Evolutionary conservation across 2,113 vertebrate genomes (phyloP).

Genomic region (Vombatus ursinus): DNA sequence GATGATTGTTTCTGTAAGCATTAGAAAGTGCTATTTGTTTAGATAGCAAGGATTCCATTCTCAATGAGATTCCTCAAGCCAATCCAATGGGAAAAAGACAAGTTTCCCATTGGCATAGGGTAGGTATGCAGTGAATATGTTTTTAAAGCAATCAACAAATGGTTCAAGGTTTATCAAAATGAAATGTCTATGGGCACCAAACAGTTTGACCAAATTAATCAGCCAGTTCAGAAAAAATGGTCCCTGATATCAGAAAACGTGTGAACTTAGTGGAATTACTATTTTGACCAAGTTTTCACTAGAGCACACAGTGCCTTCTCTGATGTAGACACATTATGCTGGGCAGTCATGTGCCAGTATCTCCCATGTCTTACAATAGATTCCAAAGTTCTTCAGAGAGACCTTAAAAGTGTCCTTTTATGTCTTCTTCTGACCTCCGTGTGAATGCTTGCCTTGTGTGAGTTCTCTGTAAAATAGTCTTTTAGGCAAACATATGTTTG

Average conservation of each 20-base stretch:
- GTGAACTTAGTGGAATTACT: neutral
- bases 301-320: neutral
- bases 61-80: neutral
- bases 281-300: neutral
- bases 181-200: neutral
- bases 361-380: neutral
- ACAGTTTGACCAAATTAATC: neutral
- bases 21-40: neutral
- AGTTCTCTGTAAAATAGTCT: neutral
- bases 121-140: neutral
- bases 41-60: neutral
- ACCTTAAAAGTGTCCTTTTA: neutral
- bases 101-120: neutral
- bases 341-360: neutral
- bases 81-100: neutral
- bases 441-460: neutral
- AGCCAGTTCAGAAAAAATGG: neutral
- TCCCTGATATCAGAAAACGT: neutral
- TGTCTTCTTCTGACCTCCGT: neutral
- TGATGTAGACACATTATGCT: neutral
- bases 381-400: neutral
- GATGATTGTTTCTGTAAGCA: neutral
- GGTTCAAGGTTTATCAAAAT: neutral
- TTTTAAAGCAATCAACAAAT: neutral
- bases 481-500: neutral